Evolutionary conservation across 2,888 invertebrate genomes (phyloP).

Genomic region (Ecliptopera silaceata): DNA sequence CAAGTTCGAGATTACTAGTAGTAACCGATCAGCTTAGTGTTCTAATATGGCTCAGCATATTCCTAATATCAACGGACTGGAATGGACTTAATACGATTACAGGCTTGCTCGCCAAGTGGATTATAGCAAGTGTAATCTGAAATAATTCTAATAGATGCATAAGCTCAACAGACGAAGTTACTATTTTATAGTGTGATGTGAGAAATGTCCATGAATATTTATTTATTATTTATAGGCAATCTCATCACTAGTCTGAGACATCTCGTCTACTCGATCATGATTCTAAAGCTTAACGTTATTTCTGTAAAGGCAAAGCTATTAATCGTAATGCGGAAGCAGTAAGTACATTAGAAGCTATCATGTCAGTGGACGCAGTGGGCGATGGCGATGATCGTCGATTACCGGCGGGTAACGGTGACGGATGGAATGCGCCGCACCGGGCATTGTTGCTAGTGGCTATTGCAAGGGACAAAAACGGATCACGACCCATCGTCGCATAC

Average conservation of each 20-base stretch:
- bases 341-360: slow-evolving; percentile 34
- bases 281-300: background rate
- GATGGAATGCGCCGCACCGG: slow-evolving; percentile 65
- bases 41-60: background rate
- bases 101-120: slow-evolving; percentile 10
- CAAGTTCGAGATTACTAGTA: slow-evolving; percentile 14
- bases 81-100: slow-evolving; percentile 20
- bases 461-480: slow-evolving; percentile 63
- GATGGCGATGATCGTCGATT: slow-evolving; percentile 65
- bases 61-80: slow-evolving; percentile 12
- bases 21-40: slow-evolving; percentile 8
- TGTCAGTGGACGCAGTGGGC: slow-evolving; percentile 38
- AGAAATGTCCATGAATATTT: too few relatives aligned
- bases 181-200: too few relatives aligned
- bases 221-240: background rate
- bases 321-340: slow-evolving; percentile 22
- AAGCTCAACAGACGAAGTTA: background rate
- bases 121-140: slow-evolving; percentile 1
- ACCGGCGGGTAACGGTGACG: slow-evolving; percentile 71
- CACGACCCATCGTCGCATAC: slow-evolving; percentile 61
- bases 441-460: slow-evolving; percentile 64
- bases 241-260: background rate
- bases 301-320: slow-evolving; percentile 1
- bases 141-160: background rate
- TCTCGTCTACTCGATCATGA: background rate